phyloP scores from a whole-genome alignment of 1,140 invertebrate genomes.

The Acromyrmex echinatior region DNA sequence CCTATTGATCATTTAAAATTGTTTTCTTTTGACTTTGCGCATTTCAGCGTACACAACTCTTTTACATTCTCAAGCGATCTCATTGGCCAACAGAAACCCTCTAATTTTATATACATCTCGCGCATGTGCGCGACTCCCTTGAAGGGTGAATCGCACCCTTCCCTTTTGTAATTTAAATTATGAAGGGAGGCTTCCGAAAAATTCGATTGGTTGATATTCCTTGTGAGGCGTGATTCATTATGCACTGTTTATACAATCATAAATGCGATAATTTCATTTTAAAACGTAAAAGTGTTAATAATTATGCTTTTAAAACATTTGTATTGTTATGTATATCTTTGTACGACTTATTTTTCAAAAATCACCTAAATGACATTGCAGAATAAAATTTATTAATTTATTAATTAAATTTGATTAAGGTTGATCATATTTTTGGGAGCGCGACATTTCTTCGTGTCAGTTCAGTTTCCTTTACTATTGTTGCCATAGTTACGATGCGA shows the following conservation, averaged over 20 bases:
- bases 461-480: slow-evolving; percentile 82
- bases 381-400: slow-evolving; percentile 33
- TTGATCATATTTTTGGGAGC: neutral
- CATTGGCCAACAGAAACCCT: slow-evolving; percentile 42
- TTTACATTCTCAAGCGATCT: slow-evolving; percentile 35
- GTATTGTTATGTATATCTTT: neutral
- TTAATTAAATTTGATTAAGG: neutral
- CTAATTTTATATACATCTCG: slow-evolving; percentile 54
- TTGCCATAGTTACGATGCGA: slow-evolving; percentile 83
- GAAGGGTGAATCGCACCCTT: slow-evolving; percentile 54
- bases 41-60: neutral
- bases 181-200: slow-evolving; percentile 14
- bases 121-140: slow-evolving; percentile 60
- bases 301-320: neutral
- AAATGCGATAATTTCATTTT: neutral
- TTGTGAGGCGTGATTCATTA: neutral
- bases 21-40: neutral
- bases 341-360: neutral
- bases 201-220: slow-evolving; percentile 27
- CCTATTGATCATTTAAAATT: slow-evolving; percentile 33
- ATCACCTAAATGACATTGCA: neutral
- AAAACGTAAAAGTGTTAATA: neutral
- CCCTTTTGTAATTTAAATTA: slow-evolving; percentile 44
- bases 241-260: neutral
- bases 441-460: slow-evolving; percentile 15